Percentiles rank a stretch among this genome's conserved stretches.
These are phyloP conservation scores for Tachina grossa DNA, from an alignment of 2,888 invertebrate genomes.

Conservation along the genomic window DNA sequence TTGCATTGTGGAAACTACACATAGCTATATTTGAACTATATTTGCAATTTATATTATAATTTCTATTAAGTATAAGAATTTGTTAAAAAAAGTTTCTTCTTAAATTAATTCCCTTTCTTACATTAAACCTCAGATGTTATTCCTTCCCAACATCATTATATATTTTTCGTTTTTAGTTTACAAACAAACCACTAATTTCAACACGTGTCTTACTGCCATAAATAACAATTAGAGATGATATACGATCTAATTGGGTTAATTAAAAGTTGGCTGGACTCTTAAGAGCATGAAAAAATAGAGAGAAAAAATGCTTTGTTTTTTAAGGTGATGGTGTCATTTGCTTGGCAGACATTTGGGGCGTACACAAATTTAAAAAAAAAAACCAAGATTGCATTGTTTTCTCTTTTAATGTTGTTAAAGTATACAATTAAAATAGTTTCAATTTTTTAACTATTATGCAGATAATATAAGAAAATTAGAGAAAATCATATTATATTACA, in stretches of 20 bases:
- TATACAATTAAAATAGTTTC: too few species aligned
- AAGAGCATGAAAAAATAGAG: conserved; percentile 17
- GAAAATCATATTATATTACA: too few species aligned
- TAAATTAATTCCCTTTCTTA: neutral
- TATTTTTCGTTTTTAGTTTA: neutral
- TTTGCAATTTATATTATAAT: neutral
- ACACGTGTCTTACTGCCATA: conserved; percentile 53
- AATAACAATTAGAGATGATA: conserved; percentile 68
- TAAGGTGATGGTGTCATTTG: conserved; percentile 22
- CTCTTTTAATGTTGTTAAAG: neutral
- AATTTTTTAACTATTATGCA: too few species aligned
- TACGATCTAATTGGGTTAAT: conserved; percentile 66
- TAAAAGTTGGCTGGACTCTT: conserved; percentile 64
- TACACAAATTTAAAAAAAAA: neutral
- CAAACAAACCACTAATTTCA: neutral
- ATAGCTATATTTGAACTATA: neutral
- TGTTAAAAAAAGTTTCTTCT: neutral
- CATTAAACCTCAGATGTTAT: neutral
- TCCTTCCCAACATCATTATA: neutral
- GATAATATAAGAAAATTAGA: too few species aligned
- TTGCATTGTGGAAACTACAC: too few species aligned
- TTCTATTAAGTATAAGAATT: neutral
- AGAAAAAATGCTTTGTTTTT: neutral
- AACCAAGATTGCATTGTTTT: neutral
- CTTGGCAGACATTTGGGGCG: conserved; percentile 22